Evolutionary conservation across 2,113 vertebrate species (phyloP), one percentile per base, ranked within the genome.

Genomic region (Chlamydotis undulata): DNA sequence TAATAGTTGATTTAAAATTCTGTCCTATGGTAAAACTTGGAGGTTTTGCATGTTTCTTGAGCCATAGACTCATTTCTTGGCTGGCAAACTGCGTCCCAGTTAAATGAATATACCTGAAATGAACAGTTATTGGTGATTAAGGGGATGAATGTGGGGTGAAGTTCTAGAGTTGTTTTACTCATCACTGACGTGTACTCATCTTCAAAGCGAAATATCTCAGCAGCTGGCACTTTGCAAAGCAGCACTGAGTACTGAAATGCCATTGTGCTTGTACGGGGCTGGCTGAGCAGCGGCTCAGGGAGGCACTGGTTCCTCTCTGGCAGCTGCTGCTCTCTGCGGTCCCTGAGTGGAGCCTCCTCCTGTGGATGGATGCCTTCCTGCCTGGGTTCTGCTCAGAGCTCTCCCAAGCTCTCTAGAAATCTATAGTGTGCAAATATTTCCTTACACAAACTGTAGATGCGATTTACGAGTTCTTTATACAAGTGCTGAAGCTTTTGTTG

Each of bases 191-290:
- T 47, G 23, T 21, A 50, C 18, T 76, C 4, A 19, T 55, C 57
- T 80, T 87, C 35, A 71, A 63, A 55, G 19, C 37, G 55, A 89
- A 87, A 33, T 10, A 5, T 12, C 43, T 53, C 31, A 23, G 22
- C 2, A 3, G 16, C 43, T 33, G 69, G 16, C 41, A 28, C 80
- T 55, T 49, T 28, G 41, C 16, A 25, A 79, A 71, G 39, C 68
- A 64, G 0, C 6, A 4, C 0, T 18, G 52, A 52, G 43, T 50
- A 1, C 14, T 25, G 31, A 19, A 21, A 9, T 39, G 47, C 25
- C 17, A 57, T 61, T 53, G 52, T 49, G 3, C 9, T 83, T 41
- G 0, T 0, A 0, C 18, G 3, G 14, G 59, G 0, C 17, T 5
- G 19, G 8, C 5, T 3, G 1, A 75, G 31, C 56, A 63, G 64